A percentile compares a stretch with the other conserved stretches of the same genome.
Conservation (phyloP, 1,140 invertebrate species). For the Orius laevigatus region DNA sequence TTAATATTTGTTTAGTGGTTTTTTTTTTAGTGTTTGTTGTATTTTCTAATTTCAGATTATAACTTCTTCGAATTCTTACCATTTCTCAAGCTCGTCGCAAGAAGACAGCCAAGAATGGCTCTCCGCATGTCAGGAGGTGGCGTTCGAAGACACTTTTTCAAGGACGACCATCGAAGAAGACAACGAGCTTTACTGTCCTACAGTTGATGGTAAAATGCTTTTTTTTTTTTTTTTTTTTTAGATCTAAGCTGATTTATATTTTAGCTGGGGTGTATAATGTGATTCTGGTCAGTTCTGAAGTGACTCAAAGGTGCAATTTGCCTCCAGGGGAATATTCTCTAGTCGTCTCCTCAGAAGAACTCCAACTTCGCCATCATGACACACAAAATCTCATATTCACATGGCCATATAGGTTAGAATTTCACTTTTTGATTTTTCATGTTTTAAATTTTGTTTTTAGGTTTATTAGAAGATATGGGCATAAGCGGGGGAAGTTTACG, state of each 20-base stretch:
- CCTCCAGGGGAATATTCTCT: constrained; percentile 52
- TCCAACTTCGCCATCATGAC: constrained; percentile 51
- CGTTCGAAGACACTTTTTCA: constrained; percentile 51
- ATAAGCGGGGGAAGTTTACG: constrained; percentile 62
- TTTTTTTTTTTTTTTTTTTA: constrained; percentile 8
- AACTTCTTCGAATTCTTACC: constrained; percentile 44
- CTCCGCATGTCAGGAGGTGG: constrained; percentile 57
- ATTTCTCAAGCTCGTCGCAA: constrained; percentile 53
- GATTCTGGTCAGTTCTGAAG: constrained; percentile 58
- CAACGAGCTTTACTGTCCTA: constrained; percentile 70
- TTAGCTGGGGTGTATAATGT: constrained; percentile 48
- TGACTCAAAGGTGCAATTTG: constrained; percentile 54
- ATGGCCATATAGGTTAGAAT: constrained; percentile 53
- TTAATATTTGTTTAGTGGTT: too few relatives aligned
- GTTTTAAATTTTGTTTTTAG: constrained; percentile 20
- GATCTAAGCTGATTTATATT: background rate
- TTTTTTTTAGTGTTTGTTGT: too few relatives aligned
- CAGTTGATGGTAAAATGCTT: constrained; percentile 39
- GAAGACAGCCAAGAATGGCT: constrained; percentile 59
- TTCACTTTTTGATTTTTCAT: background rate
- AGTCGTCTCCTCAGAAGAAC: constrained; percentile 49
- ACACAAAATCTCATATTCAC: constrained; percentile 44
- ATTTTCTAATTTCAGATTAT: constrained; percentile 45
- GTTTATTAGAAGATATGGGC: constrained; percentile 69
- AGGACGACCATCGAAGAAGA: constrained; percentile 59